Percentiles rank a stretch among this genome's conserved stretches.
Evolutionary conservation across 2,113 vertebrate genomes (phyloP).

Genomic region (Amazona guildingii): DNA sequence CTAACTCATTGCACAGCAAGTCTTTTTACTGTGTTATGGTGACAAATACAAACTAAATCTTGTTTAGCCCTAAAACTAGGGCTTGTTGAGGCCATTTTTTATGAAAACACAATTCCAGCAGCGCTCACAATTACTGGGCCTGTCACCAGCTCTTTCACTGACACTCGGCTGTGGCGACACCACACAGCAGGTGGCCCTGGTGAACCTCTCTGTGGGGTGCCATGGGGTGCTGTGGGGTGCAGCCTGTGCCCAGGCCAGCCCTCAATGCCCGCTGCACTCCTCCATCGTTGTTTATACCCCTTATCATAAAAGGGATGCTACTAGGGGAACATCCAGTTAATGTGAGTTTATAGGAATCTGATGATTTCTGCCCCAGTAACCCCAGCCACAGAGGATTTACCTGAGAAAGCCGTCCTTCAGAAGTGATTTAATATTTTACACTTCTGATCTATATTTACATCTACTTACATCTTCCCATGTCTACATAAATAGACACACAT

Average conservation of each 20-base stretch:
- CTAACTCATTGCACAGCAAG: slow-evolving; percentile 62
- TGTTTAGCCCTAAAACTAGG: neutral
- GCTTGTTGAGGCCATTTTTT: neutral
- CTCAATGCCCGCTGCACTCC: neutral
- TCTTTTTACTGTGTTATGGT: slow-evolving; percentile 30
- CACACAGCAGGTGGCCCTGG: no score
- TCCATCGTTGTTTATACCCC: neutral
- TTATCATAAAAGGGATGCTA: fast-evolving
- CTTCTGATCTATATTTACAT: neutral
- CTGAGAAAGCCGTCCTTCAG: neutral
- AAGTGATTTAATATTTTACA: neutral
- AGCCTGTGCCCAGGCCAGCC: neutral
- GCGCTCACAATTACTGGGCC: neutral
- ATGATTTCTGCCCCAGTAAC: neutral
- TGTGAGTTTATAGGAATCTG: fast-evolving
- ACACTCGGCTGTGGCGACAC: fast-evolving
- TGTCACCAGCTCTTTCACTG: neutral
- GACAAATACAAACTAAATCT: slow-evolving; percentile 72
- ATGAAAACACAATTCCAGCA: neutral
- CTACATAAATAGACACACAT: fast-evolving
- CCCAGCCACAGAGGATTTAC: neutral
- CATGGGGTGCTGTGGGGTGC: neutral
- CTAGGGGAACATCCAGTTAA: neutral
- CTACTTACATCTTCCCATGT: fast-evolving
- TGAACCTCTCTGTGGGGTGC: neutral